Base-by-base conservation (phyloP, 2,888 invertebrate species). In the Hydrotaea diabolus region DNA sequence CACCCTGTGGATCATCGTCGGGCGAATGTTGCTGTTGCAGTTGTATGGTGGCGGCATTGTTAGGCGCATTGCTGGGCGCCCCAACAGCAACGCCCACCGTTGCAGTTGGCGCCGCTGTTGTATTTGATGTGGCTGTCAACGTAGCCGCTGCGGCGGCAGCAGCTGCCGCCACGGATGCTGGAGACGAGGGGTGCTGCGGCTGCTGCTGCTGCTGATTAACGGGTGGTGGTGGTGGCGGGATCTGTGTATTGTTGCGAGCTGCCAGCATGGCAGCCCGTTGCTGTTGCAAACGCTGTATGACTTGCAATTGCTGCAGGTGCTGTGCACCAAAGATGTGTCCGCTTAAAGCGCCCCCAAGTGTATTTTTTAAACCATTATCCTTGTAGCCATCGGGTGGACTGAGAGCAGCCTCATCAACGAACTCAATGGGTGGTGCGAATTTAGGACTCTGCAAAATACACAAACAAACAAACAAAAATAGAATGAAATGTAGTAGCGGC, bases 341-440 rank as follows among this genome's bases (percentile, higher is more conserved):
- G 86, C 94, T 94, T 59, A 95, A 93, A 88, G 94, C 94, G 43
- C 92, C 92, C 7, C 94, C 94, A 0, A 94, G 93, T 79, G 94
- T 94, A 76, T 94, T 93, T 88, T 94, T 94, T 87, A 95, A 93
- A 87, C 96, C 96, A 93, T 96, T 94, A 90, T 97, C 97, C 92
- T 97, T 97, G 93, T 97, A 97, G 11, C 97, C 97, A 91, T 97
- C 97, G 13, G 97, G 97, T 26, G 97, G 97, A 91, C 97, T 97
- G 82, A 97, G 94, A 4, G 97, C 97, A 57, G 97, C 96, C 85
- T 96, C 95, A 91, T 96, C 96, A 82, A 95, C 95, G 91, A 95
- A 95, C 92, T 96, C 96, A 89, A 95, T 94, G 53, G 95, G 95
- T 46, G 95, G 95, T 85, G 94, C 94, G 92, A 95, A 96, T 90